Base-by-base conservation (phyloP, 2,888 invertebrate genomes). In the Linnaemya tessellans region DNA sequence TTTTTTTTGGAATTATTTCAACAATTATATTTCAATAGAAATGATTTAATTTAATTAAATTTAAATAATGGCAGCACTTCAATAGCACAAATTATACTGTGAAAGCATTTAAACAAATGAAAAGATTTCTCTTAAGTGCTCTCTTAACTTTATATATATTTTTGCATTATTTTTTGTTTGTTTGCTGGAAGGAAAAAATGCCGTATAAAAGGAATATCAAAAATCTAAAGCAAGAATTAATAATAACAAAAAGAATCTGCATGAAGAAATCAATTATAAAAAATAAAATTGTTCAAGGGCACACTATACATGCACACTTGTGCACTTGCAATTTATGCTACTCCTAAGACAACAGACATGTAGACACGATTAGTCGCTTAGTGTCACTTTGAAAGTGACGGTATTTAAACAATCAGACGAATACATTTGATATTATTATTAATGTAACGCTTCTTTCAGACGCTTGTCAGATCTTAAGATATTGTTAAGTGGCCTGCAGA, bases 231-330 rank as follows among this genome's bases (percentile, higher is more conserved):
- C 4, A 35, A 54, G 41, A 62, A 71, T 60, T 25, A 54, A 30
- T 15, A 38, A 46, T 11, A 11, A 54, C 51, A 62, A 73, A 38
- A 51, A 58, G 46, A 35, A 74, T 60, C 65, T 78, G 65, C 78
- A 73, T 83, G 65, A 83, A 65, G 41, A 71, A 78, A 78, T 83
- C 82, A 83, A 83, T 83, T 83, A 83, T 83, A 78, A 71, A 71
- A 78, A 83, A n/a, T n/a, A n/a, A 83, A 58, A 70, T 18, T 9
- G 0, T 67, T 60, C 74, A 73, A 77, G 38, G 77, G 56, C 70
- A 11, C 46, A 82, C 68, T 77, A 22, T 41, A 78, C 56, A 74
- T 30, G 58, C 51, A 60, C 25, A 65, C 71, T 56, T 38, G 35
- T 56, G 46, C 56, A 73, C 41, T 78, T 43, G 20, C 60, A 70